These are phyloP conservation scores for Alauda arvensis DNA, from an alignment of 2,797 vertebrate species.

Conservation along the genomic window DNA sequence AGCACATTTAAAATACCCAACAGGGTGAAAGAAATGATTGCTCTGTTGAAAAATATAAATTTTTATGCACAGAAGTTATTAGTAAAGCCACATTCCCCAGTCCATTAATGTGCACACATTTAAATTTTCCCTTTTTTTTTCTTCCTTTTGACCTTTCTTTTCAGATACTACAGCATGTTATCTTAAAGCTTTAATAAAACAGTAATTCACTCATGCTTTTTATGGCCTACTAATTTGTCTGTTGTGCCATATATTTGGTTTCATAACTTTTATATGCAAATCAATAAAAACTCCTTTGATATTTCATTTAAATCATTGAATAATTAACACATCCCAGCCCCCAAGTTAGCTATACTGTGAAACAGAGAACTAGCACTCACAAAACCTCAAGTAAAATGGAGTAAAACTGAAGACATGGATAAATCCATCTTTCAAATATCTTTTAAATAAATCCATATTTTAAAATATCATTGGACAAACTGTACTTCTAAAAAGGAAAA, in stretches of 20 bases:
- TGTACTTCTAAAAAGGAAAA: not conserved
- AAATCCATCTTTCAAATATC: not conserved
- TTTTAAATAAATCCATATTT: too few relatives aligned
- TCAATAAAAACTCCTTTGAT: conserved; percentile 62
- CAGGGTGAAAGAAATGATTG: conserved; percentile 58
- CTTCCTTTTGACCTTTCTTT: conserved; percentile 68
- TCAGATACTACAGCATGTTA: conserved; percentile 56
- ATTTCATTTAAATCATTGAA: conserved; percentile 66
- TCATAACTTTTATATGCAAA: conserved; percentile 68
- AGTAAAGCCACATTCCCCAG: conserved; percentile 52
- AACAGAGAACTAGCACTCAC: not conserved
- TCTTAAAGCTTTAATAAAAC: conserved; percentile 64
- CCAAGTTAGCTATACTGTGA: not conserved
- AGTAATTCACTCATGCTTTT: conserved; percentile 57
- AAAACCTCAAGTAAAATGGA: conserved; percentile 5
- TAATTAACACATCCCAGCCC: conserved; percentile 46
- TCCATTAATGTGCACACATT: conserved; percentile 57
- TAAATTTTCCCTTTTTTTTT: conserved; percentile 43
- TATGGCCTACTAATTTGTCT: conserved; percentile 60
- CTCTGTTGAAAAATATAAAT: conserved; percentile 60
- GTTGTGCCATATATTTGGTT: conserved; percentile 40
- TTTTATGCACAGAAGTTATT: conserved; percentile 64
- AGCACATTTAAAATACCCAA: conserved; percentile 67
- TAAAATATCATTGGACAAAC: not conserved
- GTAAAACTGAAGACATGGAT: not conserved